Conservation (phyloP, 1,140 invertebrate genomes). For the Monomorium pharaonis region DNA sequence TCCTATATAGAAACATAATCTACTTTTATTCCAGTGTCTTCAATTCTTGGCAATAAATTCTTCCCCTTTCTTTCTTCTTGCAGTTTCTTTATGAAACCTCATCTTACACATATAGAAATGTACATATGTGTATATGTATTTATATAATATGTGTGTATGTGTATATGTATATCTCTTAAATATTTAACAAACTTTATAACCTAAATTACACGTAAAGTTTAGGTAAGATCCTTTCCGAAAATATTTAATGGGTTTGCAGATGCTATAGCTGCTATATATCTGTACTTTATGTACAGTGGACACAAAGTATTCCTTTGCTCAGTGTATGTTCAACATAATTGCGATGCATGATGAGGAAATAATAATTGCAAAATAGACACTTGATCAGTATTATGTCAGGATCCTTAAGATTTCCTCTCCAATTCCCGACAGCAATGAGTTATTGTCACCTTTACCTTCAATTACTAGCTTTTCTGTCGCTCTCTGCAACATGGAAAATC, state of each 20-base stretch:
- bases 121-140: conserved; percentile 22
- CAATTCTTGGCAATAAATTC: conserved; percentile 62
- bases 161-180: conserved; percentile 52
- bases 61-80: background rate
- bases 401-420: conserved; percentile 80
- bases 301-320: conserved; percentile 38
- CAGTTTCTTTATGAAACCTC: conserved; percentile 25
- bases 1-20: conserved; percentile 49
- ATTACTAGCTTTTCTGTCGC: conserved; percentile 78
- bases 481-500: conserved; percentile 74
- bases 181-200: conserved; percentile 68
- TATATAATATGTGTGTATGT: conserved; percentile 28
- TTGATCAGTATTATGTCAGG: conserved; percentile 72
- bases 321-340: conserved; percentile 52
- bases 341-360: conserved; percentile 59
- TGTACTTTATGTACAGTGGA: conserved; percentile 50
- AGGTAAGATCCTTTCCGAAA: conserved; percentile 67
- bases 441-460: conserved; percentile 85
- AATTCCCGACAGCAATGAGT: conserved; percentile 81
- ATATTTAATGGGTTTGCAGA: conserved; percentile 63
- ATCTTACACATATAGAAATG: conserved; percentile 2
- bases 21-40: conserved; percentile 65
- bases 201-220: conserved; percentile 67
- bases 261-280: conserved; percentile 55
- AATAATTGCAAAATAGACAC: conserved; percentile 62